Conservation (phyloP, 2,113 vertebrate species). For the Sialia sialis region DNA sequence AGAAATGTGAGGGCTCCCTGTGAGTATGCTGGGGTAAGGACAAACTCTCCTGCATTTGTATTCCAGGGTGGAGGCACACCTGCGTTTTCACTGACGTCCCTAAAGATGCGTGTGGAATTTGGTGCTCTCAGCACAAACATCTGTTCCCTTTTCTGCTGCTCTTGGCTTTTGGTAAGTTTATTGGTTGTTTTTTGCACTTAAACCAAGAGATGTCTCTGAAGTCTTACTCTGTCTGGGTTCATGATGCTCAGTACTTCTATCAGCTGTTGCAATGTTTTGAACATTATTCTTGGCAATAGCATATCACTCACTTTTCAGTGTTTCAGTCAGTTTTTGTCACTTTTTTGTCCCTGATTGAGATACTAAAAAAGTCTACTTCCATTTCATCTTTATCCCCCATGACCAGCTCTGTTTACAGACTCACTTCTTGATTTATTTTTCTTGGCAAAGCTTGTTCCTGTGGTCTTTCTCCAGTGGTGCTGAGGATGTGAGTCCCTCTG, state of each 20-base stretch:
- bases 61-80: neutral
- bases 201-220: slow-evolving; percentile 30
- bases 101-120: neutral
- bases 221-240: slow-evolving; percentile 8
- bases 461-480: neutral
- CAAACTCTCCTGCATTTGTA: neutral
- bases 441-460: neutral
- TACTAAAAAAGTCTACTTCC: slow-evolving; percentile 35
- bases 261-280: slow-evolving; percentile 37
- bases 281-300: slow-evolving; percentile 43
- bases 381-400: slow-evolving; percentile 22
- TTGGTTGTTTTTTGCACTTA: slow-evolving; percentile 21
- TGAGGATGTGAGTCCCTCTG: neutral
- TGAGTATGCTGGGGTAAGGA: neutral
- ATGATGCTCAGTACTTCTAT: neutral
- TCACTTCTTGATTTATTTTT: neutral
- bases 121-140: neutral
- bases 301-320: slow-evolving; percentile 29
- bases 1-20: neutral
- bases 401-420: slow-evolving; percentile 45
- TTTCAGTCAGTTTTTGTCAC: slow-evolving; percentile 46
- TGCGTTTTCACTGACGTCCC: neutral
- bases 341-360: slow-evolving; percentile 34
- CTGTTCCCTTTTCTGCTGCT: neutral
- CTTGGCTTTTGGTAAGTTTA: neutral